Conservation (phyloP, 2,888 invertebrate species). For the Drosophila monieri region DNA sequence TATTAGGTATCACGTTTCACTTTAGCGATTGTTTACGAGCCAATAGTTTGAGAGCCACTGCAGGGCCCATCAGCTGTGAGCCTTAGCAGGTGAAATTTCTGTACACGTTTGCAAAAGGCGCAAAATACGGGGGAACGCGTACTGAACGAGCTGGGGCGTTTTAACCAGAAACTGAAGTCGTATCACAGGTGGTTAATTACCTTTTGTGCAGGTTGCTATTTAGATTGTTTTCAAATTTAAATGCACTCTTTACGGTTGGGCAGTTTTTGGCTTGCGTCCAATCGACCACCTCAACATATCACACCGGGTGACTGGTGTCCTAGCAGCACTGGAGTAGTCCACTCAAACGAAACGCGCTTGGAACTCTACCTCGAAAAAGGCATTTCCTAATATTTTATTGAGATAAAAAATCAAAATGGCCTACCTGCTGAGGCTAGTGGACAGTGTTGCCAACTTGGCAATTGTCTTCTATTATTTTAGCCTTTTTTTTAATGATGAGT, state of each 20-base stretch:
- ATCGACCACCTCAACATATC: slow-evolving; percentile 13
- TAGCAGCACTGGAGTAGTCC: slow-evolving; percentile 1
- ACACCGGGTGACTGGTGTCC: background rate
- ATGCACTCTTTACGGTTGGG: slow-evolving; percentile 70
- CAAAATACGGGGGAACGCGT: background rate
- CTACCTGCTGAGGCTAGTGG: slow-evolving; percentile 2
- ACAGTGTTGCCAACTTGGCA: background rate
- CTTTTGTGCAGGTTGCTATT: slow-evolving; percentile 29
- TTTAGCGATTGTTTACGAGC: slow-evolving; percentile 72
- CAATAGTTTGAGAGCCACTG: slow-evolving; percentile 66
- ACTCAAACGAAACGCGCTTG: background rate
- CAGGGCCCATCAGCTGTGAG: slow-evolving; percentile 63
- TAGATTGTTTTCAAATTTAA: slow-evolving; percentile 49
- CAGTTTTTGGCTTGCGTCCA: slow-evolving; percentile 35
- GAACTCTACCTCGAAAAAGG: background rate
- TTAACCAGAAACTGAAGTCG: slow-evolving; percentile 4
- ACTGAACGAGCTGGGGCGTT: background rate
- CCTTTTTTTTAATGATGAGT: too few relatives aligned
- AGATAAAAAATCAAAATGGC: slow-evolving; percentile 1
- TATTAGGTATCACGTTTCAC: slow-evolving; percentile 62
- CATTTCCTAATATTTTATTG: background rate
- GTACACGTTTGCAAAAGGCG: slow-evolving; percentile 55
- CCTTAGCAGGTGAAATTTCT: slow-evolving; percentile 65
- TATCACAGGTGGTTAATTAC: slow-evolving; percentile 32
- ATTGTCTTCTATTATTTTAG: too few relatives aligned